Base-by-base conservation (phyloP, 2,888 invertebrate species). In the Xanthia icteritia region DNA sequence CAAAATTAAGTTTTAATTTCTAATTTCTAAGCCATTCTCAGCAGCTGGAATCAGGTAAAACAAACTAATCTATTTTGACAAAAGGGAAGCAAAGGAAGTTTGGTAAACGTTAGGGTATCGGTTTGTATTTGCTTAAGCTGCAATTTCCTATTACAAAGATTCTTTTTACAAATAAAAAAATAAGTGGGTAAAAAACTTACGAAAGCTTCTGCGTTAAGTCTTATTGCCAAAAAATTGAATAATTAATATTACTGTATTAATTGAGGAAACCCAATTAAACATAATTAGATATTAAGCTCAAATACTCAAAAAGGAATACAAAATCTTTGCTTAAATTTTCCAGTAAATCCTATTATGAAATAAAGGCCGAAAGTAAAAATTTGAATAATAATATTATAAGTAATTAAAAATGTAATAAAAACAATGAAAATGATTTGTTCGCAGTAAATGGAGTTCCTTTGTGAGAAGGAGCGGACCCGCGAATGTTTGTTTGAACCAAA, bases 401-500 rank as follows among this genome's bases (percentile, higher is more conserved):
- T 91, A 90, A 92, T 92, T 92, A 90, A 89, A 92, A 63, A n/a
- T 5, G 48, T 20, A 92, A 91, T 92, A 93, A 93, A 93, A 89
- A 92, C 90, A 93, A 92, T 93, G 92, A 91, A 92, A 94, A 93
- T 93, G 90, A 95, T 94, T 95, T 94, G 92, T 91, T 92, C 89
- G 89, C 90, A 88, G 91, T 91, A 94, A 95, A 95, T 94, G 93
- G 94, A 94, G 94, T 94, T 94, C 93, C 93, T 94, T 95, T 94
- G 95, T 95, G 91, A 85, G 92, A 93, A 94, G 94, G 94, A 95
- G 94, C 93, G 93, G 90, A 88, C 91, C 91, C 90, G 92, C 92
- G 93, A 94, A 94, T 95, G 95, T 96, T 96, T 95, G 95, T 94
- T 93, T 91, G 92, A 89, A 90, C 91, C 93, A 95, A 95, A 96